phyloP scores from a whole-genome alignment of 2,113 vertebrate species.

The human region GRCh38 chr5:115781501-115782000 shows the following conservation, averaged over 20 bases:
- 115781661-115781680: neutral
- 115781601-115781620: neutral
- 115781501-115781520: neutral
- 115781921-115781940: no score
- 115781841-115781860: rapidly evolving
- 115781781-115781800: no score
- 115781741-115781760: neutral
- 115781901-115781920: no score
- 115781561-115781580: neutral
- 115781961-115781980: neutral
- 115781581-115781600: neutral
- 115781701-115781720: neutral
- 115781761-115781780: no score
- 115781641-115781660: neutral
- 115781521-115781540: neutral
- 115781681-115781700: neutral
- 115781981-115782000: neutral
- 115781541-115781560: neutral
- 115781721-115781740: neutral
- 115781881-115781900: no score
- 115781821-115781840: no score
- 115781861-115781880: no score
- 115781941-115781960: no score
- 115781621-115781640: neutral
- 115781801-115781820: no score